Evolutionary conservation across 2,797 vertebrate genomes (phyloP).

Genomic region (Zalophus californianus): DNA sequence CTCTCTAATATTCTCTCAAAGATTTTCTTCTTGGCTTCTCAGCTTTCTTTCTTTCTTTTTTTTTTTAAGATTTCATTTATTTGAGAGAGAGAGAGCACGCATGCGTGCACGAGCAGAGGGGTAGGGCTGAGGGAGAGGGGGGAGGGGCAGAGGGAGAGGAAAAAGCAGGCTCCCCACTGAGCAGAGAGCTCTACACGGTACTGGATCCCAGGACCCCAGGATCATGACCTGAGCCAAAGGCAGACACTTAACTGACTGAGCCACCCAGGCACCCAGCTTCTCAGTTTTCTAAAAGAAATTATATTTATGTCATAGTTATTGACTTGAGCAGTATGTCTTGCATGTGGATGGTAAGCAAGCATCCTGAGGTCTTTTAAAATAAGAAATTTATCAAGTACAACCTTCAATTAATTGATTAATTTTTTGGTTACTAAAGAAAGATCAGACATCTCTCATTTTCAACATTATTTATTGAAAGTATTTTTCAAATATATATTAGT

Average conservation of each 20-base stretch:
- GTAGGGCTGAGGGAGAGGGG: too few relatives aligned
- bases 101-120: too few relatives aligned
- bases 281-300: constrained; percentile 20
- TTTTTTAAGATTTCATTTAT: too few relatives aligned
- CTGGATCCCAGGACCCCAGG: too few relatives aligned
- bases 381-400: constrained; percentile 35
- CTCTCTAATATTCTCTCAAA: neutral
- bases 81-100: too few relatives aligned
- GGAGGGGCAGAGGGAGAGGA: too few relatives aligned
- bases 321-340: neutral
- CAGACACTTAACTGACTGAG: neutral
- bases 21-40: constrained; percentile 11
- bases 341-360: constrained; percentile 22
- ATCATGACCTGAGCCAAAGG: neutral
- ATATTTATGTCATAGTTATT: neutral
- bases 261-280: neutral
- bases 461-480: constrained; percentile 56
- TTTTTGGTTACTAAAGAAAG: constrained; percentile 42
- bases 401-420: constrained; percentile 48
- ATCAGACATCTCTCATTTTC: constrained; percentile 49
- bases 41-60: neutral
- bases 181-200: too few relatives aligned
- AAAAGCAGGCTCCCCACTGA: too few relatives aligned
- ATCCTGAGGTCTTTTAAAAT: constrained; percentile 36
- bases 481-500: constrained; percentile 53